A percentile compares a stretch with the other conserved stretches of the same genome.
These are phyloP conservation scores for Colinus virginianus DNA, from an alignment of 2,113 vertebrate species.

Conservation along the genomic window DNA sequence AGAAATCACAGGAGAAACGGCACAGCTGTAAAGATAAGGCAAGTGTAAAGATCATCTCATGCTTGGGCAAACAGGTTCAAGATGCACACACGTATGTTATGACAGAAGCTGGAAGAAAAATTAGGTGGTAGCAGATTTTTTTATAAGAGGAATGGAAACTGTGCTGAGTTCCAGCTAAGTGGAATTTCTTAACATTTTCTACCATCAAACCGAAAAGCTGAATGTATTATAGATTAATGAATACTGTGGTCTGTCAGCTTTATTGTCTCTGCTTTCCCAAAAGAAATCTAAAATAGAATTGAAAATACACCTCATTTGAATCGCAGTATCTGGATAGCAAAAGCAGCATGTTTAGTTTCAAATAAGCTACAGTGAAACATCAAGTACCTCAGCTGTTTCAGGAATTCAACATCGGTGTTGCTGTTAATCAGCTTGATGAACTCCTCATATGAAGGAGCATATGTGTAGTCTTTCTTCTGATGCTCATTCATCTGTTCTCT, in stretches of 20 bases:
- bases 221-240: background rate
- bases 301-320: background rate
- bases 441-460: constrained; percentile 97
- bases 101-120: background rate
- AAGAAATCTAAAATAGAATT: background rate
- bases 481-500: constrained; percentile 93
- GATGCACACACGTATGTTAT: background rate
- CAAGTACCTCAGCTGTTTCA: constrained; percentile 95
- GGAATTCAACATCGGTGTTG: constrained; percentile 93
- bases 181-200: background rate
- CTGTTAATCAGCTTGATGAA: constrained; percentile 98
- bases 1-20: background rate
- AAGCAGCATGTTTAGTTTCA: background rate
- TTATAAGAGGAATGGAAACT: background rate
- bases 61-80: background rate
- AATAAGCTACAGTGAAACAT: constrained; percentile 5
- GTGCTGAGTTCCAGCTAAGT: background rate
- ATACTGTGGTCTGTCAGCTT: background rate
- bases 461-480: constrained; percentile 97
- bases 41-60: background rate
- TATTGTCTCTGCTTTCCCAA: background rate
- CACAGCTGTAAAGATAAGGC: background rate
- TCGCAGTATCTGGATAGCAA: background rate
- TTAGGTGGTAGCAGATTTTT: background rate
- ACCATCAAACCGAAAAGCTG: background rate